Base-by-base conservation (phyloP, 2,797 vertebrate species). In the Pangasius djambal region DNA sequence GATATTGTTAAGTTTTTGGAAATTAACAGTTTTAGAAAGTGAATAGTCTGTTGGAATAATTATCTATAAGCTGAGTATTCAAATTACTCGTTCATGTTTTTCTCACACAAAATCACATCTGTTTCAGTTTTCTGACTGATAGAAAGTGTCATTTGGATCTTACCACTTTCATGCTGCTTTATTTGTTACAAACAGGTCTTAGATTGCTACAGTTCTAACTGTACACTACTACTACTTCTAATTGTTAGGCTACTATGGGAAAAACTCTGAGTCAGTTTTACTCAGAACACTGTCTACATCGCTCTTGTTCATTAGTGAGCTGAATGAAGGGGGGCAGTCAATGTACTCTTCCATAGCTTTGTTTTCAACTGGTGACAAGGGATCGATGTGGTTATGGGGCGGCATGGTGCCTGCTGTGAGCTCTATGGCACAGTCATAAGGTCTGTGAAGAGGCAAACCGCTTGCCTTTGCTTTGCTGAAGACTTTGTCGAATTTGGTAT, bases 401-500 rank as follows among this genome's bases (percentile, higher is more conserved):
- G 34, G 7, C 13, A n/a, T 8, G 16, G 50, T 18, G 1, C 48
- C 28, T 31, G 48, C 48, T 18, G 75, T 79, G 16, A 79, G 7
- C 50, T 55, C 50, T 31, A 31, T 20, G 20, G 31, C 52, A 57
- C 18, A 57, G 50, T 34, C 31, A 57, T 37, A 59, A 9, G 16
- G n/a, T 81, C 20, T 34, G n/a, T 57, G 16, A 18, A 16, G 44
- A n/a, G 25, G 12, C 25, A 78, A 55, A 78, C 48, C 6, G 7
- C 6, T 77, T 79, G n/a, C 77, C 34, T 34, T 81, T 59, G 55
- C 20, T 81, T 81, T 81, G 50, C 20, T 59, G 31, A 59, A 81
- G 31, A 37, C 78, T 59, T 59, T 59, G 52, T 34, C 50, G 40
- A 59, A 59, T 37, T 81, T 78, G 48, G 13, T 52, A 50, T 78